These are phyloP conservation scores for Fringilla coelebs DNA, from an alignment of 2,797 vertebrate species.

Conservation along the genomic window DNA sequence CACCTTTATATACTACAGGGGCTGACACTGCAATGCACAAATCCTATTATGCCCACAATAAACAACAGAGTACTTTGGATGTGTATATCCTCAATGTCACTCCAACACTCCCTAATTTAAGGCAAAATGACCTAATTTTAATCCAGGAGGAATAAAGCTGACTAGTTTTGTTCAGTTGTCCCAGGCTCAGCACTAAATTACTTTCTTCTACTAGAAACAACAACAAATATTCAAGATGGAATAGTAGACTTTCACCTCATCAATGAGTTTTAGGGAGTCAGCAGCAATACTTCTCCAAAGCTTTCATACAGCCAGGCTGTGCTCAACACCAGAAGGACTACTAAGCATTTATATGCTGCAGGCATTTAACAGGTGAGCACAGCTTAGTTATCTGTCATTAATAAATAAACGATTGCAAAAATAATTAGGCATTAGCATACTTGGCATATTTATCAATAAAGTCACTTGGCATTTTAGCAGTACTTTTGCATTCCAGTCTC, in stretches of 20 bases:
- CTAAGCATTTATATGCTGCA: background rate
- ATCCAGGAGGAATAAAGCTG: background rate
- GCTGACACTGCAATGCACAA: background rate
- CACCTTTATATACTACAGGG: background rate
- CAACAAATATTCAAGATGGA: background rate
- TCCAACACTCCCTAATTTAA: background rate
- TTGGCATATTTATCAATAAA: background rate
- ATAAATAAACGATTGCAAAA: background rate
- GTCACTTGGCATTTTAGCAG: background rate
- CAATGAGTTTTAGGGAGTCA: background rate
- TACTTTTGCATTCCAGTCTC: background rate
- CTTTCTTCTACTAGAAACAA: background rate
- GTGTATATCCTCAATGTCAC: accelerated
- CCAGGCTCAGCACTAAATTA: background rate
- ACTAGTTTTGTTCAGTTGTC: background rate
- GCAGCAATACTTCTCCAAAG: background rate
- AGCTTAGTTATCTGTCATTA: background rate
- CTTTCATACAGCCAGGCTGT: background rate
- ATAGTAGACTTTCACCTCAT: background rate
- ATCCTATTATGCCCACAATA: background rate
- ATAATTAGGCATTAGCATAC: background rate
- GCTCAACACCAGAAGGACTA: background rate
- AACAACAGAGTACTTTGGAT: background rate
- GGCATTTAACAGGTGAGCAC: background rate
- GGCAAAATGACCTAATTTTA: background rate